Base-by-base conservation (phyloP, 1,140 invertebrate genomes). In the Plutomurus gul region DNA sequence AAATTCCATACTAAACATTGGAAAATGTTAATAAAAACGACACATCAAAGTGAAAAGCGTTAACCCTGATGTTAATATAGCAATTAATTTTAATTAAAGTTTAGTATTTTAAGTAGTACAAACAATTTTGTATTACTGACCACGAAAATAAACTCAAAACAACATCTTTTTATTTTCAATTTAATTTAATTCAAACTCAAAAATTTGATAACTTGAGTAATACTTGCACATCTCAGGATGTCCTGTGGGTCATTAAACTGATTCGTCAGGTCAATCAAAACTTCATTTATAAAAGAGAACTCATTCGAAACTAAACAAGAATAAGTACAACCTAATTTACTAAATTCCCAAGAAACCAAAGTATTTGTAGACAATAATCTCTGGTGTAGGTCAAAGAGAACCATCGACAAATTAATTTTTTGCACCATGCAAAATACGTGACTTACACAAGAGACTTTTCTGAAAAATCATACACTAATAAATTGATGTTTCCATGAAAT, bases 241-340 rank as follows among this genome's bases (percentile, higher is more conserved):
- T 70, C 37, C 40, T 39, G 36, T 39, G 70, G 39, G 18, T 39
- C 18, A 72, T 39, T 72, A 40, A 72, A 20, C 20, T 75, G 73
- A 49, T 75, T 43, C 40, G 20, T 27, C 46, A 78, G 20, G 22
- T 73, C 80, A 72, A 65, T 76, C 71, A 81, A 78, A 56, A 81
- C 73, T 43, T 81, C 80, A 72, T 75, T 51, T 40, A 81, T 75
- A 72, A 81, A 81, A 43, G 51, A 70, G 33, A 75, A 51, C 46
- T 72, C 40, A 71, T 73, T 81, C 25, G 40, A 25, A 43, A 78
- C 80, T 81, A 81, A 73, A 78, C 40, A 65, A 76, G 27, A 37
- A 30, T 49, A 33, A 46, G 40, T 25, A 71, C 40, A 27, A 36
- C 36, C 27, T 65, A 65, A 4, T 33, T n/a, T 65, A 33, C 56